Evolutionary conservation across 2,888 invertebrate genomes (phyloP).

Genomic region (Hermodice carunculata): DNA sequence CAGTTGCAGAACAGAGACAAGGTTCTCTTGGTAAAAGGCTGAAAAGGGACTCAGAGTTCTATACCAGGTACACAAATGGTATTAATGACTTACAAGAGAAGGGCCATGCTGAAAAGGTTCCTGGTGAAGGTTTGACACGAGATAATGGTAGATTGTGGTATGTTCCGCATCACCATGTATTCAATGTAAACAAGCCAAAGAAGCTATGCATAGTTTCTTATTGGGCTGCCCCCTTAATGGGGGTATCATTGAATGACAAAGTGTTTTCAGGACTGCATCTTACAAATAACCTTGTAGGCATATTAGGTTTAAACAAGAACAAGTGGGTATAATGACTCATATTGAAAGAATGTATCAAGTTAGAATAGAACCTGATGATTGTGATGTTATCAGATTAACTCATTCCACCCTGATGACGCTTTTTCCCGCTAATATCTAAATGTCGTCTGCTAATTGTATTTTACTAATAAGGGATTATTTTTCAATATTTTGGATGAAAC

Average conservation of each 20-base stretch:
- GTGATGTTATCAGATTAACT: slow-evolving; percentile 32
- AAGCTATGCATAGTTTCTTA: slow-evolving; percentile 10
- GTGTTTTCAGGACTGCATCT: slow-evolving; percentile 19
- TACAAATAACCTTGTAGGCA: slow-evolving; percentile 28
- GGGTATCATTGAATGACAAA: slow-evolving; percentile 33
- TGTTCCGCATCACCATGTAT: slow-evolving; percentile 36
- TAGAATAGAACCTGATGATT: slow-evolving; percentile 19
- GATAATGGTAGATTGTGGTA: slow-evolving; percentile 28
- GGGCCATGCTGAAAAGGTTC: slow-evolving; percentile 23
- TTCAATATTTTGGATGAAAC: too few species aligned
- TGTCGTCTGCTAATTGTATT: too few species aligned
- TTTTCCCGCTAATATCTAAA: too few species aligned
- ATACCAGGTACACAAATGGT: slow-evolving; percentile 6
- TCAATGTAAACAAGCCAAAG: slow-evolving; percentile 7
- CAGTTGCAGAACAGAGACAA: background rate
- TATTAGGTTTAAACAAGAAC: slow-evolving; percentile 33
- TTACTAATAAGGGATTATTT: too few species aligned
- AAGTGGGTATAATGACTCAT: slow-evolving; percentile 23
- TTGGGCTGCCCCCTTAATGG: slow-evolving; percentile 3
- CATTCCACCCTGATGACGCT: too few species aligned
- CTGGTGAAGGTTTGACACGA: background rate
- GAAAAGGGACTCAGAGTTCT: slow-evolving; percentile 3
- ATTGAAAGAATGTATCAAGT: slow-evolving; percentile 35
- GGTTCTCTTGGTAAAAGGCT: slow-evolving; percentile 13
- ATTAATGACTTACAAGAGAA: slow-evolving; percentile 23